These are phyloP conservation scores for Lithosia quadra DNA, from an alignment of 2,888 invertebrate genomes.

Conservation along the genomic window DNA sequence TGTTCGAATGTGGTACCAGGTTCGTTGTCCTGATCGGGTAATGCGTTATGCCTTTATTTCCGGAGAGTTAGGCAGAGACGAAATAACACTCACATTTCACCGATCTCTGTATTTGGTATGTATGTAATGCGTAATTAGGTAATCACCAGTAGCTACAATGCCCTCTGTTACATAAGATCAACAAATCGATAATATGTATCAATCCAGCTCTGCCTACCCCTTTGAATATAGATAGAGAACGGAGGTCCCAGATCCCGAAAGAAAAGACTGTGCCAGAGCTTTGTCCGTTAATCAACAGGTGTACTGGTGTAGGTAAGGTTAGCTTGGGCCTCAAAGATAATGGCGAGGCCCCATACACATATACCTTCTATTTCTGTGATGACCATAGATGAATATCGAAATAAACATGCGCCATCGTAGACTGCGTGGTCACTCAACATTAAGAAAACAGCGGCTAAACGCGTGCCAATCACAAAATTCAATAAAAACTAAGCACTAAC, in stretches of 20 bases:
- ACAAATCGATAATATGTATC: too few species aligned
- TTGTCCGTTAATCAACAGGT: background rate
- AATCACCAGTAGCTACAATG: too few species aligned
- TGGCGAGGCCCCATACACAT: background rate
- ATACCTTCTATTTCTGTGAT: background rate
- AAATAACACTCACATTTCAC: too few species aligned
- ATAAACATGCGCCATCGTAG: background rate
- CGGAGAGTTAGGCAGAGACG: too few species aligned
- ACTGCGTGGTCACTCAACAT: constrained; percentile 2
- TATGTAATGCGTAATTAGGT: too few species aligned
- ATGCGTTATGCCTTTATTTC: too few species aligned
- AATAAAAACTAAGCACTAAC: background rate
- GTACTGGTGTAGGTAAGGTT: background rate
- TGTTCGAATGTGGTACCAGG: background rate
- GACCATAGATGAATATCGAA: background rate
- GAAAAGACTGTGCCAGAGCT: background rate
- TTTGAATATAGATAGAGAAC: too few species aligned
- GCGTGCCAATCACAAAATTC: background rate
- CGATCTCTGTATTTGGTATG: too few species aligned
- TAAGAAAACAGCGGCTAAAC: background rate
- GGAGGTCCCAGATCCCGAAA: background rate
- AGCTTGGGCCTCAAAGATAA: background rate
- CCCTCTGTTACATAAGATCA: too few species aligned
- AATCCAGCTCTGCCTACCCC: too few species aligned
- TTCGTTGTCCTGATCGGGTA: background rate